These are phyloP conservation scores for Philereme transversata DNA, from an alignment of 2,888 invertebrate species.

Conservation along the genomic window DNA sequence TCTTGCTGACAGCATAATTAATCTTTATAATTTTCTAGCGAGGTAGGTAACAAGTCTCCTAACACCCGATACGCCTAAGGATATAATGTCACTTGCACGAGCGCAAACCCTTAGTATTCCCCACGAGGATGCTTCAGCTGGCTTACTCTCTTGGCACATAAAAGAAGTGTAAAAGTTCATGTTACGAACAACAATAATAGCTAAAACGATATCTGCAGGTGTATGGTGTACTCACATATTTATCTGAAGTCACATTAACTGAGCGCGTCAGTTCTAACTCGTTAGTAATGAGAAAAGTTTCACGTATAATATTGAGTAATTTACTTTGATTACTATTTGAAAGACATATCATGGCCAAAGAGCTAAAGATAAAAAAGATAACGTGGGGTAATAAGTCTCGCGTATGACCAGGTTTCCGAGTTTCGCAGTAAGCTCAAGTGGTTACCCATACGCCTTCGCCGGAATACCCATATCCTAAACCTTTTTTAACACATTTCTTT, in stretches of 20 bases:
- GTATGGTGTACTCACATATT: conserved; percentile 21
- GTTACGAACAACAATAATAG: conserved; percentile 43
- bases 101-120: conserved; percentile 37
- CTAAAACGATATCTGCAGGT: conserved; percentile 41
- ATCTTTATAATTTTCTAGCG: too few relatives aligned
- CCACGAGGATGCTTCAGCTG: conserved; percentile 30
- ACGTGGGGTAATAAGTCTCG: too few relatives aligned
- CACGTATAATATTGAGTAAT: conserved; percentile 45
- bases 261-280: conserved; percentile 43
- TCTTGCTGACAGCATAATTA: too few relatives aligned
- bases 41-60: background rate
- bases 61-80: conserved; percentile 32
- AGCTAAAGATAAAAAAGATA: too few relatives aligned
- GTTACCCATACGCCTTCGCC: too few relatives aligned
- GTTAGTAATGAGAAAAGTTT: conserved; percentile 55
- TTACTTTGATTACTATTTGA: conserved; percentile 28
- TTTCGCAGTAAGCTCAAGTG: too few relatives aligned
- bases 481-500: too few relatives aligned
- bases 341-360: conserved; percentile 19
- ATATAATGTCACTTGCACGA: conserved; percentile 34
- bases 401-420: too few relatives aligned
- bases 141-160: conserved; percentile 37
- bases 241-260: conserved; percentile 45
- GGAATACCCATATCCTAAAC: too few relatives aligned
- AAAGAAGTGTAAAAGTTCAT: conserved; percentile 39